A percentile compares a stretch with the other conserved stretches of the same genome.
Conservation (phyloP, 2,797 vertebrate genomes). For the Pristis pectinata region DNA sequence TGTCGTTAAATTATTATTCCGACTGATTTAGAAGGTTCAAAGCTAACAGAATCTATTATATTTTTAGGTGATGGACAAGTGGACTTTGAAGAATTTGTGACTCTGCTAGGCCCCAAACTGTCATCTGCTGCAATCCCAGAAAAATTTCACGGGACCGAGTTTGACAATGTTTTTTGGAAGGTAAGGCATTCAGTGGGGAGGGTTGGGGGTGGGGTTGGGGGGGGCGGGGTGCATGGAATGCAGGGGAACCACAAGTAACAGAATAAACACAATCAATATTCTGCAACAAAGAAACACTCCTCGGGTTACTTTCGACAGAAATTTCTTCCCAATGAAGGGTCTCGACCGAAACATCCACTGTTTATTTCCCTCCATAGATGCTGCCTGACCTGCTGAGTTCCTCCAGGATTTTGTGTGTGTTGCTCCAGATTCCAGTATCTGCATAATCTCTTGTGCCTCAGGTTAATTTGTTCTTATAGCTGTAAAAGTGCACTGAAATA, state of each 20-base stretch:
- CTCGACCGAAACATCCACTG: too few species aligned
- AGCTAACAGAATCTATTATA: not conserved
- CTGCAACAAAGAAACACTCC: not conserved
- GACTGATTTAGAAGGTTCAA: not conserved
- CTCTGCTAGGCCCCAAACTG: constrained; percentile 87
- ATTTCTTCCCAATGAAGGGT: too few species aligned
- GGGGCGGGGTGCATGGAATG: not conserved
- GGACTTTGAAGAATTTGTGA: constrained; percentile 97
- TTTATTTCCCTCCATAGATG: too few species aligned
- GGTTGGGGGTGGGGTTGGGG: not conserved
- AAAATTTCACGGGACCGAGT: constrained; percentile 88
- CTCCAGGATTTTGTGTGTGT: too few species aligned
- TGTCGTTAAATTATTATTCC: not conserved
- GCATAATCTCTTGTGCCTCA: too few species aligned
- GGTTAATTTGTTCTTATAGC: not conserved
- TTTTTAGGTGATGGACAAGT: constrained; percentile 85
- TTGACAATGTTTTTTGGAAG: constrained; percentile 98
- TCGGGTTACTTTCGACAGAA: too few species aligned
- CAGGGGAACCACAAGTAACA: not conserved
- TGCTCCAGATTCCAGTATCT: too few species aligned
- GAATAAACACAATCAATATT: not conserved
- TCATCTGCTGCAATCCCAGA: constrained; percentile 86
- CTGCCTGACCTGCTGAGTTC: too few species aligned
- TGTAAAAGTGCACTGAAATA: not conserved
- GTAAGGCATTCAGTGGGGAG: constrained; percentile 52